Base-by-base conservation (phyloP, 2,888 invertebrate genomes). In the Sarcophaga carnaria region DNA sequence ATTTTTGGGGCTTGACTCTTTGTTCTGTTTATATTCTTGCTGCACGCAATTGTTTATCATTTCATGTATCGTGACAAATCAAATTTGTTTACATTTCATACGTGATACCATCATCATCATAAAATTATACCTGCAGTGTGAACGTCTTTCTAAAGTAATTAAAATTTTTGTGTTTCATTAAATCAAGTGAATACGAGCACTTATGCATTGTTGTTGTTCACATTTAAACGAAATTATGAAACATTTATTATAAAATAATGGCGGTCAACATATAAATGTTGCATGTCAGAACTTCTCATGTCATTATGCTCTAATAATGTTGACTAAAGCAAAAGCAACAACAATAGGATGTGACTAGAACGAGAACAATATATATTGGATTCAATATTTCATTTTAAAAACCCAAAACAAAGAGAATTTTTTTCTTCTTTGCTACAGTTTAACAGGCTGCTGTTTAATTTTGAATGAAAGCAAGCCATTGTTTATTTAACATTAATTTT, bases 401-500 rank as follows among this genome's bases (percentile, higher is more conserved):
- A 12, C 47, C 54, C 22, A 20, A 45, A 11, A 17, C 72, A 63
- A 17, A 66, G 64, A 64, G 27, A 76, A 66, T 49, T 27, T 27
- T 27, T 37, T 6, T 37, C 0, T 37, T 37, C 37, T 1, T 37
- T 37, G 37, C 37, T 8, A 37, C 37, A 37, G 37, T 37, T 37
- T 37, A 6, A 62, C 66, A 74, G 78, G 66, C 62, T 77, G 37
- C 47, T 37, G 37, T 66, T 69, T 11, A 47, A 70, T 64, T 79
- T 70, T 49, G 70, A 70, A 84, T 76, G 76, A 85, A 80, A 45
- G 76, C 66, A 83, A 69, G 59, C 82, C 59, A 76, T 87, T 87
- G 85, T 87, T 85, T 87, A 78, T 80, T 83, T 83, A 85, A 85
- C 83, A 83, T 87, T 85, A 83, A 84, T 81, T 84, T 83, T 63